Percentiles rank a stretch among this genome's conserved stretches.
These are phyloP conservation scores for Phainopepla nitens DNA, from an alignment of 2,113 vertebrate species.

Conservation along the genomic window DNA sequence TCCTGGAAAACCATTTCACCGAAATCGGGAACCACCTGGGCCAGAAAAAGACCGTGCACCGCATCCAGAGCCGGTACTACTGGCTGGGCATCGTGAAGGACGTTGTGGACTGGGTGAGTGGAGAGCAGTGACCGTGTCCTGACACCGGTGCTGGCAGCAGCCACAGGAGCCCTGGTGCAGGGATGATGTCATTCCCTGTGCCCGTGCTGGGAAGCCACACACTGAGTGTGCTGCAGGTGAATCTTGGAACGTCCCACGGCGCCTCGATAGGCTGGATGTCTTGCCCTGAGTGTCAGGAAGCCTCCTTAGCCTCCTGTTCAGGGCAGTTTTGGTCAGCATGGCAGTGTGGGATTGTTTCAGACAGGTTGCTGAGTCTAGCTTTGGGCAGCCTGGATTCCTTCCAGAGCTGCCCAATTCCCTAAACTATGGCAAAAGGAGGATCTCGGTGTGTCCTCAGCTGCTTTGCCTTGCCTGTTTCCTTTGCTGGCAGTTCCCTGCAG, in stretches of 20 bases:
- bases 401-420: background rate
- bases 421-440: background rate
- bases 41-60: slow-evolving; percentile 88
- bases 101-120: slow-evolving; percentile 88
- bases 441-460: background rate
- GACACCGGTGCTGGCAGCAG: background rate
- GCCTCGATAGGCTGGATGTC: background rate
- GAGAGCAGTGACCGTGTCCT: background rate
- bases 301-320: background rate
- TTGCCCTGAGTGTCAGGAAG: background rate
- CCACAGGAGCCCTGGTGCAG: background rate
- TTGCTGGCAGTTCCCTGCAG: background rate
- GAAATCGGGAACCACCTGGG: slow-evolving; percentile 87
- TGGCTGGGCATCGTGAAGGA: slow-evolving; percentile 93
- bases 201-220: background rate
- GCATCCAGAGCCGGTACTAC: slow-evolving; percentile 89
- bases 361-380: background rate
- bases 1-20: slow-evolving; percentile 86
- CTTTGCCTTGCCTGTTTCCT: background rate
- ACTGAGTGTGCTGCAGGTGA: background rate
- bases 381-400: background rate
- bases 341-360: background rate
- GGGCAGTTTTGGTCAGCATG: background rate
- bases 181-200: background rate
- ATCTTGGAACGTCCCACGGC: background rate